Conservation (phyloP, 2,113 vertebrate genomes). For the Percina caprodes region DNA sequence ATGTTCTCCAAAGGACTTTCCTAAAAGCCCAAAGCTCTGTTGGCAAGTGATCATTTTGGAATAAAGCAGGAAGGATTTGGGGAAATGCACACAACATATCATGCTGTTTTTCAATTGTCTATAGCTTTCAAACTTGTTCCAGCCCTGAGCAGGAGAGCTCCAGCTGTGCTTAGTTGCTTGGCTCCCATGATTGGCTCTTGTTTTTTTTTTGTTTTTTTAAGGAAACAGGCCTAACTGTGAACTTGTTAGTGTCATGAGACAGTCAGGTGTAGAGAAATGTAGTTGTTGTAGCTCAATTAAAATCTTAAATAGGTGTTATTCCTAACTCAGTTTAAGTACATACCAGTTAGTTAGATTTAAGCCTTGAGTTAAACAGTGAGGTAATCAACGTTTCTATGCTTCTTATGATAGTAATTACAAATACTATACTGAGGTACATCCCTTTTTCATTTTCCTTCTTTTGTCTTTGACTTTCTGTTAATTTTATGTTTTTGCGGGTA, state of each 20-base stretch:
- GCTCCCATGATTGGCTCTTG: conserved; percentile 33
- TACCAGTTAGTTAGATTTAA: conserved; percentile 13
- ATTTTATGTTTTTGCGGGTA: background rate
- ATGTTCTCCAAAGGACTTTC: conserved; percentile 10
- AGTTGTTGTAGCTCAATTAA: conserved; percentile 45
- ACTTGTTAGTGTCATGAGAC: conserved; percentile 43
- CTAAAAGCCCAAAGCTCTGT: conserved; percentile 25
- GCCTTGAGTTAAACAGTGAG: background rate
- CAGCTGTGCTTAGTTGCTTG: conserved; percentile 29
- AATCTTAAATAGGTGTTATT: conserved; percentile 41
- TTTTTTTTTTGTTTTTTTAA: too few species aligned
- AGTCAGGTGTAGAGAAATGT: conserved; percentile 14
- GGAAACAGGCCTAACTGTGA: conserved; percentile 18
- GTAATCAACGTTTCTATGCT: background rate
- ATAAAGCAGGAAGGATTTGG: background rate
- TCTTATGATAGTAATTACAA: background rate
- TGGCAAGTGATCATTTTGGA: conserved; percentile 25
- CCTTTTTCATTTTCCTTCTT: background rate
- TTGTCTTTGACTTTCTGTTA: background rate
- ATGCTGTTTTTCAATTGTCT: conserved; percentile 37
- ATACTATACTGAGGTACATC: background rate
- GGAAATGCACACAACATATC: conserved; percentile 13
- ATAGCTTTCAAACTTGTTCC: conserved; percentile 26
- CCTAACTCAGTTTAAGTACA: conserved; percentile 22
- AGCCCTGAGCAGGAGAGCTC: conserved; percentile 31